phyloP scores from a whole-genome alignment of 2,113 vertebrate genomes.

The Dicrurus megarhynchus region DNA sequence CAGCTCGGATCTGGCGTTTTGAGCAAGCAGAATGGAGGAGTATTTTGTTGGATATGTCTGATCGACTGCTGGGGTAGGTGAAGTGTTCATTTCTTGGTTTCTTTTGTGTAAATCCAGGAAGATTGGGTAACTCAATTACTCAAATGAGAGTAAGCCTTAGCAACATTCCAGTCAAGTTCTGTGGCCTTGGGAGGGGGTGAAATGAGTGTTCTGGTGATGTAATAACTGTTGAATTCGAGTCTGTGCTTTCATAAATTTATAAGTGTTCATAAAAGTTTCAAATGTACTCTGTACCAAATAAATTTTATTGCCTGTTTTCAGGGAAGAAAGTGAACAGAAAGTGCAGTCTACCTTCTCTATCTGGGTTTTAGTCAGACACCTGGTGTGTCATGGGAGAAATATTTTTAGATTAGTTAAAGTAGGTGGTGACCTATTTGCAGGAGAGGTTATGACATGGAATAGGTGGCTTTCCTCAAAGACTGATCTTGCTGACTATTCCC shows the following conservation, averaged over 20 bases:
- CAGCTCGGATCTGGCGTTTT: conserved; percentile 90
- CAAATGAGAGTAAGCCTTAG: background rate
- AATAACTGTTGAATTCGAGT: background rate
- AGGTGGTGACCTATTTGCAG: background rate
- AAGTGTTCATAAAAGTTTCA: background rate
- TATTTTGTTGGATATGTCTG: conserved; percentile 89
- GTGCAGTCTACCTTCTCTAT: accelerated
- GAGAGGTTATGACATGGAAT: background rate
- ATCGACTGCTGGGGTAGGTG: conserved; percentile 84
- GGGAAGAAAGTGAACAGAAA: background rate
- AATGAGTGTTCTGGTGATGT: background rate
- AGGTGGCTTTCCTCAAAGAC: background rate
- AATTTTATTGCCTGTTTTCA: background rate
- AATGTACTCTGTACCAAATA: background rate
- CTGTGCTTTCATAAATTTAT: background rate
- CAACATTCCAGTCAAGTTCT: background rate
- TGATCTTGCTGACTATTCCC: background rate
- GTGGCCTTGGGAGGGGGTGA: background rate
- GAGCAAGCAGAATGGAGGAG: conserved; percentile 91
- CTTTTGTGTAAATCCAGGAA: background rate
- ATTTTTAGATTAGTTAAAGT: background rate
- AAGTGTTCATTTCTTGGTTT: background rate
- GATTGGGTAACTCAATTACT: background rate
- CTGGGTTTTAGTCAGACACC: background rate
- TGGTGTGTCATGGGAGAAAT: background rate